phyloP scores from a whole-genome alignment of 1,140 invertebrate genomes.

The Drosophila grimshawi region DNA sequence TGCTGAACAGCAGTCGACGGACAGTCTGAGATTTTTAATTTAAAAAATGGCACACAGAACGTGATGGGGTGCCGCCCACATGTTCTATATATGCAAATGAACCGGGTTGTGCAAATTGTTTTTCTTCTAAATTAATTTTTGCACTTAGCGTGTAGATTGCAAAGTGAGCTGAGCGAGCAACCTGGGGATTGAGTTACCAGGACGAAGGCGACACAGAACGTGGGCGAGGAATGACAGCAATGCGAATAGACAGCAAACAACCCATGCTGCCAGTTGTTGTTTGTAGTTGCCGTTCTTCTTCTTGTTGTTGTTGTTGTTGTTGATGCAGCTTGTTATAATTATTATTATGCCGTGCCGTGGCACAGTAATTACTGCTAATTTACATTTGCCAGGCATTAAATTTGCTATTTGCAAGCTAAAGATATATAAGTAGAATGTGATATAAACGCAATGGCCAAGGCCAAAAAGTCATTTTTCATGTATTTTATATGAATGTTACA shows the following conservation, averaged over 20 bases:
- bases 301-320: constrained; percentile 41
- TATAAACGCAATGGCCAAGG: constrained; percentile 39
- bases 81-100: constrained; percentile 61
- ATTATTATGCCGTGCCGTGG: constrained; percentile 63
- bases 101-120: constrained; percentile 31
- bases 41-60: constrained; percentile 69
- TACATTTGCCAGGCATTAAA: constrained; percentile 61
- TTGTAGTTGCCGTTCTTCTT: constrained; percentile 33
- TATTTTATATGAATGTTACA: constrained; percentile 8
- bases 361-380: constrained; percentile 78
- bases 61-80: constrained; percentile 10
- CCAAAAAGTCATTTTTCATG: constrained; percentile 40
- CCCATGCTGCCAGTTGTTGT: constrained; percentile 30
- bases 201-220: neutral
- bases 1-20: constrained; percentile 14
- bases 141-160: constrained; percentile 75
- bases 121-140: constrained; percentile 73
- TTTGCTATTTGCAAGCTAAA: constrained; percentile 15
- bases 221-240: constrained; percentile 23
- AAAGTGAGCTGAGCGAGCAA: constrained; percentile 31
- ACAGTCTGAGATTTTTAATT: constrained; percentile 66
- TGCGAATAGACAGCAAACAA: constrained; percentile 16
- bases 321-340: constrained; percentile 63
- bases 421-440: neutral
- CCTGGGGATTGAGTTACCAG: constrained; percentile 60